phyloP scores from a whole-genome alignment of 2,797 vertebrate species.

The Melanotaenia pygmaea region DNA sequence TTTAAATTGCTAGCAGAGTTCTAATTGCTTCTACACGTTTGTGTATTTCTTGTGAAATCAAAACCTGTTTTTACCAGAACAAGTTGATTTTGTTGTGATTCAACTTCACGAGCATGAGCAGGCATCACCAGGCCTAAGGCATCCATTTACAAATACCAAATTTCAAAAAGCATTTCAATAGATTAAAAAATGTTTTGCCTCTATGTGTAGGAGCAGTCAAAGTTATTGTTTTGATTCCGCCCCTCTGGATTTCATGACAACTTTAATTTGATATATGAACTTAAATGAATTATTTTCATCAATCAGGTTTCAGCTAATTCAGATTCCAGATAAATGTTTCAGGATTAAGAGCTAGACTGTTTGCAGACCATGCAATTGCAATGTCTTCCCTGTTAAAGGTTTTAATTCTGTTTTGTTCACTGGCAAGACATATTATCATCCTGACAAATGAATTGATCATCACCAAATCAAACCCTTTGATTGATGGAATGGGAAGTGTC shows the following conservation, averaged over 20 bases:
- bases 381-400: no score
- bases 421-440: no score
- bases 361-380: no score
- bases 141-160: neutral
- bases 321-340: no score
- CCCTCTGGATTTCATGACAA: neutral
- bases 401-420: no score
- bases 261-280: neutral
- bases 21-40: constrained; percentile 6
- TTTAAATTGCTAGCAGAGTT: neutral
- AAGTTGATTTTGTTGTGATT: neutral
- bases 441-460: no score
- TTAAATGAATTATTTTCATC: no score
- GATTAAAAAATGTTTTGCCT: neutral
- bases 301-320: no score
- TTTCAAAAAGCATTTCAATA: neutral
- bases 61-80: neutral
- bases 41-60: constrained; percentile 5
- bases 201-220: neutral
- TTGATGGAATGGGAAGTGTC: no score
- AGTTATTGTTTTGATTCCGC: no score
- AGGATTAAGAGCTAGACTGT: no score
- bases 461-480: no score
- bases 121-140: neutral
- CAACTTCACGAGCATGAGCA: neutral